Percentiles rank a stretch among this genome's conserved stretches.
These are phyloP conservation scores for Clupea harengus DNA, from an alignment of 2,113 vertebrate species.

Conservation along the genomic window DNA sequence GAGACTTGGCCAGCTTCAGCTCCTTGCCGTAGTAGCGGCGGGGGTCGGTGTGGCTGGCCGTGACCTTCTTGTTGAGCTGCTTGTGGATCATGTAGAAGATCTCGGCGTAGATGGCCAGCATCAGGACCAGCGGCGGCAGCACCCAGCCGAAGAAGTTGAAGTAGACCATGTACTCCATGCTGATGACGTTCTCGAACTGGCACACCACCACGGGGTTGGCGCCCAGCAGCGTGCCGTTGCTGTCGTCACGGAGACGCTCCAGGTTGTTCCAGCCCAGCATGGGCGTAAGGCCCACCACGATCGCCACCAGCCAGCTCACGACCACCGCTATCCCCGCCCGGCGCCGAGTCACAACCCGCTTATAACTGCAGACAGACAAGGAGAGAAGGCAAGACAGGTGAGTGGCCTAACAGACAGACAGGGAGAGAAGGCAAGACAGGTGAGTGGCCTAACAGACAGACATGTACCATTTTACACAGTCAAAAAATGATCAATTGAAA, in stretches of 20 bases:
- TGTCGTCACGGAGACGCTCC: conserved; percentile 50
- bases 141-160: conserved; percentile 98
- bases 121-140: conserved; percentile 86
- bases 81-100: conserved; percentile 96
- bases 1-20: conserved; percentile 90
- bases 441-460: too few species aligned
- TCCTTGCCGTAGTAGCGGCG: conserved; percentile 93
- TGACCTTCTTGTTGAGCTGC: conserved; percentile 91
- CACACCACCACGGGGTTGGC: conserved; percentile 74
- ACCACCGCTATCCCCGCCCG: conserved; percentile 82
- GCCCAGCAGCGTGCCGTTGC: conserved; percentile 57
- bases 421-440: too few species aligned
- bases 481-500: too few species aligned
- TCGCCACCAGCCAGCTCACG: conserved; percentile 86
- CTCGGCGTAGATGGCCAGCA: conserved; percentile 90
- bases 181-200: conserved; percentile 90
- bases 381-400: too few species aligned
- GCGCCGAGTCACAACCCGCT: conserved; percentile 82
- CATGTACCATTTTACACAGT: too few species aligned
- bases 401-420: too few species aligned
- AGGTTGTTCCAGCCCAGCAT: conserved; percentile 96
- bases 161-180: conserved; percentile 99
- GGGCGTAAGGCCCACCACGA: conserved; percentile 86
- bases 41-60: conserved; percentile 79
- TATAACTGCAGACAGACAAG: conserved; percentile 78